Percentiles rank a stretch among this genome's conserved stretches.
These are phyloP conservation scores for Amaurobius ferox DNA, from an alignment of 2,888 invertebrate species.

Conservation along the genomic window DNA sequence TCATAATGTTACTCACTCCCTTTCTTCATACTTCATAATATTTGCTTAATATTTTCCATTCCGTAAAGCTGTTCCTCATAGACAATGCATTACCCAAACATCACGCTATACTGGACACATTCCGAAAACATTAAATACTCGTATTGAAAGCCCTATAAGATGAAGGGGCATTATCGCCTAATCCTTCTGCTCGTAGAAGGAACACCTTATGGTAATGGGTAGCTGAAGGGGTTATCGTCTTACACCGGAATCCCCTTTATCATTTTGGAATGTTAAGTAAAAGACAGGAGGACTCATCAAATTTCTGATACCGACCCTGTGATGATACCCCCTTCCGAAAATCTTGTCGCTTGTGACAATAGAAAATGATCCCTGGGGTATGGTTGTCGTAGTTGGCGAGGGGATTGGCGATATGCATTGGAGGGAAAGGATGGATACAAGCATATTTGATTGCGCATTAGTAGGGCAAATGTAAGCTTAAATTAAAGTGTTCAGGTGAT, in stretches of 20 bases:
- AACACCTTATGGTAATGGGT: constrained; percentile 64
- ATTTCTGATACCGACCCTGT: constrained; percentile 65
- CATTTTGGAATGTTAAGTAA: constrained; percentile 65
- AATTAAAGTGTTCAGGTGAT: too few relatives aligned
- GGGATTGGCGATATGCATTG: background rate
- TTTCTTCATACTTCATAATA: too few relatives aligned
- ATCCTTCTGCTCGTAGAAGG: constrained; percentile 58
- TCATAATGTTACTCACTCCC: too few relatives aligned
- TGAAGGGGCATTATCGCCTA: constrained; percentile 57
- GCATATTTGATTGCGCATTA: too few relatives aligned
- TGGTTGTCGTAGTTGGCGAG: background rate
- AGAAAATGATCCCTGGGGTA: constrained; percentile 1
- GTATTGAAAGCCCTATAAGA: constrained; percentile 6
- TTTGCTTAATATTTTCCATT: too few relatives aligned
- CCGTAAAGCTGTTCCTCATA: too few relatives aligned
- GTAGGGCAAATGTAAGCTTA: too few relatives aligned
- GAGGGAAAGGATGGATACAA: too few relatives aligned
- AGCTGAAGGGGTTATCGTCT: constrained; percentile 42
- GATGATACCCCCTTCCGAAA: constrained; percentile 34
- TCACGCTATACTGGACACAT: background rate
- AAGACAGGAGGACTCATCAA: constrained; percentile 64
- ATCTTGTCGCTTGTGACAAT: constrained; percentile 61
- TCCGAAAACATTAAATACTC: constrained; percentile 1
- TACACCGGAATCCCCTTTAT: constrained; percentile 54
- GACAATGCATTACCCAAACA: too few relatives aligned